Base-by-base conservation (phyloP, 1,140 invertebrate genomes). In the Pemphigus obesinymphae region DNA sequence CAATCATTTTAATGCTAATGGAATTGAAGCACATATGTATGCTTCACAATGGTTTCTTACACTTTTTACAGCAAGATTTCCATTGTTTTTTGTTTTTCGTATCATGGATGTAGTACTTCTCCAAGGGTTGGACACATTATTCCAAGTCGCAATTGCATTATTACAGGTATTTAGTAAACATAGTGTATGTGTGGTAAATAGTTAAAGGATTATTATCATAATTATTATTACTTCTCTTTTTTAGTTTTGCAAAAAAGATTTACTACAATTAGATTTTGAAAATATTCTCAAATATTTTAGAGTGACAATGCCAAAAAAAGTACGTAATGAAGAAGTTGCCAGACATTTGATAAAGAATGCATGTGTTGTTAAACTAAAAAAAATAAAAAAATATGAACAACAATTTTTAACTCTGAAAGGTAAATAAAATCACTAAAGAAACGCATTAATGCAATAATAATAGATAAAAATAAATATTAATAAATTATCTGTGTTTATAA, bases 11-110 rank as follows among this genome's bases (percentile, higher is more conserved):
- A 89, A 89, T 83, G 93, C 95, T 86, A 91, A 96, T 86, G 93
- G 94, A 53, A 92, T 99, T 63, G 98, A 99, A 88, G 94, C 96
- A 78, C 98, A 99, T 88, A 99, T 99, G 98, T 99, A 96, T 88
- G 98, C 97, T 31, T 97, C 95, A 45, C 98, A 99, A 89, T 99
- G 98, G 98, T 99, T 99, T 89, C 91, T 99, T 31, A 99, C 98
- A 0, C 88, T 99, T 17, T 99, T 98, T 88, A 99, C 98, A 4
- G 97, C 98, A 20, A 94, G 98, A 86, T 99, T 99, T 88, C 98
- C 98, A 4, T 89, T 99, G 1, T 95, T 94, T 86, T 93, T 99
- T 87, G 98, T 99, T 17, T 99, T 98, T 88, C 95, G 97, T 86
- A 98, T 99, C 82, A 89, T 99, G 29, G 98, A 99, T 86, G 91